A percentile compares a stretch with the other conserved stretches of the same genome.
phyloP scores from a whole-genome alignment of 2,113 vertebrate species.

The Pangasianodon gigas region DNA sequence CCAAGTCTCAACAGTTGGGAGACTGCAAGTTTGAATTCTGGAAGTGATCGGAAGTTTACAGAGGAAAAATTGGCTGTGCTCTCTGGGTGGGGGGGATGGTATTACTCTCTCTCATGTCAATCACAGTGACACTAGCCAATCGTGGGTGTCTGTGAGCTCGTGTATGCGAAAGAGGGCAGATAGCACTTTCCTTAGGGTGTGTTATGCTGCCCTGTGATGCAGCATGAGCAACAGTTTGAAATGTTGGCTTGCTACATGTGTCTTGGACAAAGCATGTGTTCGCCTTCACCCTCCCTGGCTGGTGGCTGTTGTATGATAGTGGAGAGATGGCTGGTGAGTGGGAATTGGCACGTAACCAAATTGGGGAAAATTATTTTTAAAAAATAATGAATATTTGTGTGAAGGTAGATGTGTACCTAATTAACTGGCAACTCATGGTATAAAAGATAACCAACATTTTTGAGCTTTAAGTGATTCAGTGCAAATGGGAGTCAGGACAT shows the following conservation, averaged over 20 bases:
- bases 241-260: neutral
- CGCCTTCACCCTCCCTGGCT: neutral
- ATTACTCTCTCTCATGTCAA: neutral
- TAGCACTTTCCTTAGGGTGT: neutral
- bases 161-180: neutral
- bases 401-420: neutral
- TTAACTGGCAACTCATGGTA: neutral
- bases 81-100: neutral
- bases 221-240: neutral
- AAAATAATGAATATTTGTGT: neutral
- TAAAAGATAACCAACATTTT: neutral
- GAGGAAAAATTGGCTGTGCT: neutral
- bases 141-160: too few species aligned
- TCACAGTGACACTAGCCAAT: too few species aligned
- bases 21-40: too few species aligned
- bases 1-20: too few species aligned
- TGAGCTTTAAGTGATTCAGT: neutral
- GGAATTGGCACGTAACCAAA: neutral
- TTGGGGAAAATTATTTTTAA: neutral
- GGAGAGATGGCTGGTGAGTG: neutral
- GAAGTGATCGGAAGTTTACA: neutral
- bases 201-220: neutral
- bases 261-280: neutral
- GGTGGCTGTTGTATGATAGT: neutral
- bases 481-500: neutral